phyloP scores from a whole-genome alignment of 2,888 invertebrate species.

The Ormyrus nitidulus region DNA sequence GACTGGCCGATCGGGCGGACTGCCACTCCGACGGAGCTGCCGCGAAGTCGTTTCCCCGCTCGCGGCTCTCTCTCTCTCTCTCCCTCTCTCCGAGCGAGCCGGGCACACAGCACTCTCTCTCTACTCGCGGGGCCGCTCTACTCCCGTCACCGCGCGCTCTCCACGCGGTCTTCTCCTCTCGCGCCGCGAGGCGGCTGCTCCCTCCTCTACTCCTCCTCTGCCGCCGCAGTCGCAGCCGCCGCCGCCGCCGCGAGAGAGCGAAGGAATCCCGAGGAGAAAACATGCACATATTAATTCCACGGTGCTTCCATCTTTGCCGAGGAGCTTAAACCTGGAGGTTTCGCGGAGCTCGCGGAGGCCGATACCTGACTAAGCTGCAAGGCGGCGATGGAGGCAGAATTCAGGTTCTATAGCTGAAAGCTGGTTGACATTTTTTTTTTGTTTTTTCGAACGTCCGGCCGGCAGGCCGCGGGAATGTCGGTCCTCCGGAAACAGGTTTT shows the following conservation, averaged over 20 bases:
- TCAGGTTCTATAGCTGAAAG: too few species aligned
- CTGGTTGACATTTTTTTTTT: too few species aligned
- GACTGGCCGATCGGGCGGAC: not conserved
- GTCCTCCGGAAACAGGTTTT: too few species aligned
- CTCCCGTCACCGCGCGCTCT: not conserved
- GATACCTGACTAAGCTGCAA: not conserved
- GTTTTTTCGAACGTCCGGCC: too few species aligned
- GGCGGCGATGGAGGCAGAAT: too few species aligned
- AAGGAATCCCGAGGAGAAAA: not conserved
- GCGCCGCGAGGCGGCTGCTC: not conserved
- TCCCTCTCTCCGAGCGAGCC: not conserved
- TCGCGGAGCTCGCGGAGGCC: not conserved
- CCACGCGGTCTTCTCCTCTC: not conserved
- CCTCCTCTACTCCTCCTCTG: too few species aligned
- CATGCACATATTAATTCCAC: not conserved
- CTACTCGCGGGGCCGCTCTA: not conserved
- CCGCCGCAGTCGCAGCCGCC: not conserved
- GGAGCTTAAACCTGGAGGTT: not conserved
- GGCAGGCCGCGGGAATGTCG: too few species aligned
- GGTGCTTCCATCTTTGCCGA: not conserved
- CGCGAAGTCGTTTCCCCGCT: conserved; percentile 8
- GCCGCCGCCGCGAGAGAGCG: not conserved
- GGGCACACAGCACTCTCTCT: not conserved
- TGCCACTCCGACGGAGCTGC: not conserved
- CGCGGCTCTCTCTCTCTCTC: conserved; percentile 48